Conservation (phyloP, 2,113 vertebrate species). For the Nesogale talazaci region DNA sequence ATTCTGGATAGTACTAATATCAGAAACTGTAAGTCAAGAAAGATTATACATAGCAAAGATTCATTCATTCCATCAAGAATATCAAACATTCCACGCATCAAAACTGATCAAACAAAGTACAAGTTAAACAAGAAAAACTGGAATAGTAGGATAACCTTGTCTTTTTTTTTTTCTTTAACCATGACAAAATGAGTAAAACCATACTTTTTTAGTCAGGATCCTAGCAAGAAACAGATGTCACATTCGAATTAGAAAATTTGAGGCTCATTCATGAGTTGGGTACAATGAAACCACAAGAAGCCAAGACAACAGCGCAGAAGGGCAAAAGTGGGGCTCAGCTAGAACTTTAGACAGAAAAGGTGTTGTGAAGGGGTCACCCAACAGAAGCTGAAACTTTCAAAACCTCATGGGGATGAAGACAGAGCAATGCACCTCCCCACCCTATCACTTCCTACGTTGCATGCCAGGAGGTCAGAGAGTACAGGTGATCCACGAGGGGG, state of each 20-base stretch:
- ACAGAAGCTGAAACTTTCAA: background rate
- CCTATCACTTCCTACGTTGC: background rate
- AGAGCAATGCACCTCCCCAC: too few relatives aligned
- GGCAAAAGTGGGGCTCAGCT: background rate
- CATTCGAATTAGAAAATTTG: conserved; percentile 1
- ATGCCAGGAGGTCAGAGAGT: background rate
- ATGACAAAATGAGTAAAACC: conserved; percentile 41
- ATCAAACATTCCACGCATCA: background rate
- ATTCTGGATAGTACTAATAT: conserved; percentile 8
- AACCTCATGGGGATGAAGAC: background rate
- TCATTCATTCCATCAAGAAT: background rate
- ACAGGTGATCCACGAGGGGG: background rate
- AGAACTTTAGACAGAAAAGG: background rate
- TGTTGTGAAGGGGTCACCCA: background rate
- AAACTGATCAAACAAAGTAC: conserved; percentile 33
- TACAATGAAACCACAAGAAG: background rate
- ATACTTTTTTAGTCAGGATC: conserved; percentile 23
- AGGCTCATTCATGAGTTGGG: background rate
- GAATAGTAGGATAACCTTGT: background rate
- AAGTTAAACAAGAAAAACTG: conserved; percentile 49
- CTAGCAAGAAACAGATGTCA: background rate
- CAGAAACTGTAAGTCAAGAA: conserved; percentile 37
- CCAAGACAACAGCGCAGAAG: background rate
- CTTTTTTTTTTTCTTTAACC: conserved; percentile 12
- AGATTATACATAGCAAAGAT: conserved; percentile 10